A percentile compares a stretch with the other conserved stretches of the same genome.
Conservation (phyloP, 2,113 vertebrate genomes). For the Sylvia atricapilla region DNA sequence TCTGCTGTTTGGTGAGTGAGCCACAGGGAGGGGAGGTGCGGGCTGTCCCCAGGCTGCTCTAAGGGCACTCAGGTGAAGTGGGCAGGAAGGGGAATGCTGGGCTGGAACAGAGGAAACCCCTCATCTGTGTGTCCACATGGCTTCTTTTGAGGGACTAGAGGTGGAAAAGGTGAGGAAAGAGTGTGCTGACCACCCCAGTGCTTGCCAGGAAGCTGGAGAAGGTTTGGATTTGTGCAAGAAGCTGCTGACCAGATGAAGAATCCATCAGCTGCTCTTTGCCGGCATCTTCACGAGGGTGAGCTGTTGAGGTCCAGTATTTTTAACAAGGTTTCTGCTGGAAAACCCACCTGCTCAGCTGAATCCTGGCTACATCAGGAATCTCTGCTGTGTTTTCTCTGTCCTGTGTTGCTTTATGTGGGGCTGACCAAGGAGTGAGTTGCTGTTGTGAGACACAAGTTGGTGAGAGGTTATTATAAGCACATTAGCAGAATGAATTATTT, state of each 20-base stretch:
- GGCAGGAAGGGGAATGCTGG: background rate
- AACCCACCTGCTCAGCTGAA: background rate
- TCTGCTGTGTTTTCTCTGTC: background rate
- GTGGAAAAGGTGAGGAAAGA: background rate
- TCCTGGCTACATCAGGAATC: accelerated
- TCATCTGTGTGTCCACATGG: background rate
- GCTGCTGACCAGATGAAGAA: background rate
- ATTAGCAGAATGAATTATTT: constrained; percentile 1
- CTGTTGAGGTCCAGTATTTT: accelerated
- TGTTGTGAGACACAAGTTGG: background rate
- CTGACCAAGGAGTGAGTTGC: background rate
- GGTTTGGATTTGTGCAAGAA: background rate
- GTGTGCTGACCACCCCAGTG: too few relatives aligned
- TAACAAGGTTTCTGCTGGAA: background rate
- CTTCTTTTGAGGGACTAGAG: background rate
- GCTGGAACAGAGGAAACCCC: background rate
- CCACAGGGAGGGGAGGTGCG: background rate
- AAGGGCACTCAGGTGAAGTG: accelerated
- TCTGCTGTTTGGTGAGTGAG: background rate
- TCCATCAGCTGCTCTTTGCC: background rate
- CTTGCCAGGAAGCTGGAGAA: background rate
- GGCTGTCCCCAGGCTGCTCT: background rate
- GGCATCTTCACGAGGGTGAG: accelerated
- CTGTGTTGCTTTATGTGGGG: background rate
- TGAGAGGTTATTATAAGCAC: background rate